Base-by-base conservation (phyloP, 2,888 invertebrate genomes). In the Drepana falcataria region DNA sequence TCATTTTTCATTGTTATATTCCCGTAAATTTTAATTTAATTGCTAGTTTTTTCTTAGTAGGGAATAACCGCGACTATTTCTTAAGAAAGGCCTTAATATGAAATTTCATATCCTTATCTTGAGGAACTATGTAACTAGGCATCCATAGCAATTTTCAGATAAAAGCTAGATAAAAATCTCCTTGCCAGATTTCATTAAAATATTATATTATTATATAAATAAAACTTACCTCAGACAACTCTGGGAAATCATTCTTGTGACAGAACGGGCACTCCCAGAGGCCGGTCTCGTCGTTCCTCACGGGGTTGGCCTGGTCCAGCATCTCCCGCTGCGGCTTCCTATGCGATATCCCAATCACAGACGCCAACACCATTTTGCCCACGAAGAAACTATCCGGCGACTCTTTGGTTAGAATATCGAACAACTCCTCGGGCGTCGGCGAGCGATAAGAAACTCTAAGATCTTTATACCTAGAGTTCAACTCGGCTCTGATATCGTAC, bases 231-330 rank as follows among this genome's bases (percentile, higher is more conserved):
- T 98, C 98, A 34, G 97, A 97, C 40, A 99, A 89, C 79, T 99
- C 99, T 0, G 97, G 96, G 73, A 99, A 98, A 83, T 98, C 98
- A 77, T 97, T 97, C 79, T 98, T 97, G 66, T 96, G 92, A 89
- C 99, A 99, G 87, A 99, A 98, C 0, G 98, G 98, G 91, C 99
- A 99, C 79, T 98, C 97, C 99, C 99, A 99, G 48, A 98, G 91
- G 0, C 97, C 97, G 4, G 97, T 97, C 71, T 97, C 97, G 58
- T 98, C 98, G 75, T 98, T 97, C 65, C 98, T 93, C 48, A 98
- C 96, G 0, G 99, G 99, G 90, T 98, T 98, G 0, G 98, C 98
- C 78, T 97, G 96, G 79, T 99, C 98, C 55, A 99, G 81, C 90
- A 98, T 97, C 58, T 99, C 98, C 37, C 96, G 95, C 76, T 97